Conservation (phyloP, 2,797 vertebrate genomes). For the Channallabes apus region DNA sequence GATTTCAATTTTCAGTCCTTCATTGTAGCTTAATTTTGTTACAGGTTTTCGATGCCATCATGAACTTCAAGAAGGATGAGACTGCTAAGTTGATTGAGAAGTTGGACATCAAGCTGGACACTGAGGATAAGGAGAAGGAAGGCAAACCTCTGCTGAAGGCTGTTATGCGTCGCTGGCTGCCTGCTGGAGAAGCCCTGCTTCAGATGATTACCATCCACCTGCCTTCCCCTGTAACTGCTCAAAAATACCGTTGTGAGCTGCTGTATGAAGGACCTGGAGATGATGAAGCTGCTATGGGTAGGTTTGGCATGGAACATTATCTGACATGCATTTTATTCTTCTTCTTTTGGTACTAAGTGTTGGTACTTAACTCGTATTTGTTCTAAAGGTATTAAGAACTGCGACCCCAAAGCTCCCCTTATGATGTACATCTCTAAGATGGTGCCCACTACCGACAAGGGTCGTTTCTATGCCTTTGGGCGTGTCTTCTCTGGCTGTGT, state of each 20-base stretch:
- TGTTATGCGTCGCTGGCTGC: constrained; percentile 95
- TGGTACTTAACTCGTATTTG: no score
- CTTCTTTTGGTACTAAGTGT: no score
- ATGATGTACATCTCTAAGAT: constrained; percentile 99
- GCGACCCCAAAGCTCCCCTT: constrained; percentile 88
- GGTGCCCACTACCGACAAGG: constrained; percentile 94
- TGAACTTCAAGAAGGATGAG: constrained; percentile 93
- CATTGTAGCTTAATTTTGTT: not conserved
- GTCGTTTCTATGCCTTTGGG: constrained; percentile 94
- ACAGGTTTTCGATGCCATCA: constrained; percentile 92
- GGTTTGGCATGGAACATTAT: not conserved
- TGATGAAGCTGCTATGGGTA: constrained; percentile 94
- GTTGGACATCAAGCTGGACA: constrained; percentile 89
- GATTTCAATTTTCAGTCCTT: not conserved
- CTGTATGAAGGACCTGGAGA: constrained; percentile 92
- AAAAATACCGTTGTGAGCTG: constrained; percentile 93
- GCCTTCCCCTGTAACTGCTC: constrained; percentile 92
- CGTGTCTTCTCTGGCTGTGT: constrained; percentile 92
- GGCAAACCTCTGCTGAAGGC: constrained; percentile 93
- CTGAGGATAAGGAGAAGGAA: constrained; percentile 90
- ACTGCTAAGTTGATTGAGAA: constrained; percentile 85
- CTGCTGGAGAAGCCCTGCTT: constrained; percentile 90
- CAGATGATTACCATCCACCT: constrained; percentile 98
- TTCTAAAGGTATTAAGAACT: constrained; percentile 88
- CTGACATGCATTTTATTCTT: no score